Conservation (phyloP, 2,113 vertebrate genomes). For the Salminus brasiliensis region DNA sequence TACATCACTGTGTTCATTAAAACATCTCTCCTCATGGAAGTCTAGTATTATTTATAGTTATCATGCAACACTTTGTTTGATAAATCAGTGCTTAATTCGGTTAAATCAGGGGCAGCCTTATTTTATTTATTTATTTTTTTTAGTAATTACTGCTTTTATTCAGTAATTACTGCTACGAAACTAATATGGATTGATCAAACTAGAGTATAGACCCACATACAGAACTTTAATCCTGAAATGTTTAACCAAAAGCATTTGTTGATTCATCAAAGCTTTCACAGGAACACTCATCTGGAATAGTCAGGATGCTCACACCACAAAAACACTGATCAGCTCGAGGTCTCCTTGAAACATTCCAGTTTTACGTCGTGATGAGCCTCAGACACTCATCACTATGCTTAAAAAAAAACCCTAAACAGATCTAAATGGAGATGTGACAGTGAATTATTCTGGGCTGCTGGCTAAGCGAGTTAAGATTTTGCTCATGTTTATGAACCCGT, state of each 20-base stretch:
- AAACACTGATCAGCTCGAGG: background rate
- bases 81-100: too few relatives aligned
- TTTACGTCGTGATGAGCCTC: background rate
- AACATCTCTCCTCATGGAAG: too few relatives aligned
- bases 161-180: too few relatives aligned
- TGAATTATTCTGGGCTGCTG: slow-evolving; percentile 1
- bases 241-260: too few relatives aligned
- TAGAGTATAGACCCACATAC: too few relatives aligned
- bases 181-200: too few relatives aligned
- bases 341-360: background rate
- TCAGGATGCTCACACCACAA: background rate
- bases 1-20: too few relatives aligned
- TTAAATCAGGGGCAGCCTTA: too few relatives aligned
- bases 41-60: too few relatives aligned
- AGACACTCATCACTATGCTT: background rate
- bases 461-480: background rate
- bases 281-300: background rate
- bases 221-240: background rate
- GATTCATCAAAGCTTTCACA: background rate
- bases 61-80: too few relatives aligned
- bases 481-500: slow-evolving; percentile 1
- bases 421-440: slow-evolving; percentile 12
- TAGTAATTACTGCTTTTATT: too few relatives aligned
- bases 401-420: background rate
- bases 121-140: too few relatives aligned